These are phyloP conservation scores for Drosophila atripex DNA, from an alignment of 2,888 invertebrate species.

Conservation along the genomic window DNA sequence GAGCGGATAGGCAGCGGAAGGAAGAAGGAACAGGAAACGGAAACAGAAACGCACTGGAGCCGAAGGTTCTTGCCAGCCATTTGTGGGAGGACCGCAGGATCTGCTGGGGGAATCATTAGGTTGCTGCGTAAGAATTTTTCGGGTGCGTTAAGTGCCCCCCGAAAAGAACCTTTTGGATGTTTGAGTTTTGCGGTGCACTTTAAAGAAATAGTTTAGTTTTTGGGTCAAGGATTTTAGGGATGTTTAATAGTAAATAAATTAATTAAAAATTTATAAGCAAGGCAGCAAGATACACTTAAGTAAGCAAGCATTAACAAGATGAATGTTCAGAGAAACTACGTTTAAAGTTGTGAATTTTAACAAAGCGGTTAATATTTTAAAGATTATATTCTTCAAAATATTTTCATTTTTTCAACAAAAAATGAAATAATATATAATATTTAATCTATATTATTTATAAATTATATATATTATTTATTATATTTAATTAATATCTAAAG, in stretches of 20 bases:
- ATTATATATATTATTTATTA: too few relatives aligned
- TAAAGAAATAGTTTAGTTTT: conserved; percentile 9
- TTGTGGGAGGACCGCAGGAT: conserved; percentile 55
- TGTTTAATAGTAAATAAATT: neutral
- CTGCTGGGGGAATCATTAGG: conserved; percentile 65
- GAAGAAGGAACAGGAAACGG: conserved; percentile 15
- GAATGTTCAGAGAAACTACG: too few relatives aligned
- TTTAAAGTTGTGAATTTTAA: too few relatives aligned
- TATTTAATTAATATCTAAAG: neutral
- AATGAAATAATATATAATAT: neutral
- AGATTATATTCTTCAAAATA: too few relatives aligned
- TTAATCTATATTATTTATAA: neutral
- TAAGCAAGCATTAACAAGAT: too few relatives aligned
- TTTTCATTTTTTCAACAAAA: too few relatives aligned
- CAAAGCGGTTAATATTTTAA: too few relatives aligned
- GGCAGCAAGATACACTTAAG: neutral
- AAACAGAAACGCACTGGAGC: conserved; percentile 28
- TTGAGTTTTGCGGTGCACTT: conserved; percentile 25
- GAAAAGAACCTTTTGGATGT: conserved; percentile 24
- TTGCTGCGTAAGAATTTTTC: conserved; percentile 76
- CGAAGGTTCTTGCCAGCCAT: conserved; percentile 42
- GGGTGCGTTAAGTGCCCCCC: conserved; percentile 73
- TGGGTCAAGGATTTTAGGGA: neutral
- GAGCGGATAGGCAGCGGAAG: conserved; percentile 19
- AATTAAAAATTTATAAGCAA: neutral